A percentile compares a stretch with the other conserved stretches of the same genome.
These are phyloP conservation scores for Macropis europaea DNA, from an alignment of 2,888 invertebrate species.

Conservation along the genomic window DNA sequence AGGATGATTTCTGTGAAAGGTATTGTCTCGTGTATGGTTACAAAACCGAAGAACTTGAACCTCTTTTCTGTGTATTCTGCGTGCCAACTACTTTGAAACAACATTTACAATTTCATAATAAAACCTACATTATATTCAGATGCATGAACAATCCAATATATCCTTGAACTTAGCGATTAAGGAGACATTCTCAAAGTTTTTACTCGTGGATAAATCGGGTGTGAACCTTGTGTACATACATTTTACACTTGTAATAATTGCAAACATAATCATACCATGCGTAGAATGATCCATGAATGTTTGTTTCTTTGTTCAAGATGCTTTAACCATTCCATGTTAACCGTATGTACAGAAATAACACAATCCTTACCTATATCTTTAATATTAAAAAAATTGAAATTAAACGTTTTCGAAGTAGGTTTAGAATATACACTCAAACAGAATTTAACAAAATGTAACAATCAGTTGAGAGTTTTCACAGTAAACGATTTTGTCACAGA, in stretches of 20 bases:
- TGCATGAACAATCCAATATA: slow-evolving; percentile 46
- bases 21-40: slow-evolving; percentile 2
- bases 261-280: background rate
- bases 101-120: slow-evolving; percentile 23
- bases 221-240: slow-evolving; percentile 32
- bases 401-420: no score
- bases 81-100: slow-evolving; percentile 49
- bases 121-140: slow-evolving; percentile 30
- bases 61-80: slow-evolving; percentile 38
- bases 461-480: no score
- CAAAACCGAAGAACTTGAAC: slow-evolving; percentile 8
- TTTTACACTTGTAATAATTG: slow-evolving; percentile 21
- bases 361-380: no score
- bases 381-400: no score
- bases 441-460: no score
- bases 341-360: no score
- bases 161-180: slow-evolving; percentile 33
- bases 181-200: slow-evolving; percentile 17
- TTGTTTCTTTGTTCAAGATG: background rate
- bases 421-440: no score
- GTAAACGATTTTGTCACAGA: no score
- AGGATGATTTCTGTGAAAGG: background rate
- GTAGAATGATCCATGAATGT: slow-evolving; percentile 18
- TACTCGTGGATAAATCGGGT: slow-evolving; percentile 27
- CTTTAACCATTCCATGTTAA: background rate